phyloP scores from a whole-genome alignment of 2,888 invertebrate genomes.

The Clostera curtula region DNA sequence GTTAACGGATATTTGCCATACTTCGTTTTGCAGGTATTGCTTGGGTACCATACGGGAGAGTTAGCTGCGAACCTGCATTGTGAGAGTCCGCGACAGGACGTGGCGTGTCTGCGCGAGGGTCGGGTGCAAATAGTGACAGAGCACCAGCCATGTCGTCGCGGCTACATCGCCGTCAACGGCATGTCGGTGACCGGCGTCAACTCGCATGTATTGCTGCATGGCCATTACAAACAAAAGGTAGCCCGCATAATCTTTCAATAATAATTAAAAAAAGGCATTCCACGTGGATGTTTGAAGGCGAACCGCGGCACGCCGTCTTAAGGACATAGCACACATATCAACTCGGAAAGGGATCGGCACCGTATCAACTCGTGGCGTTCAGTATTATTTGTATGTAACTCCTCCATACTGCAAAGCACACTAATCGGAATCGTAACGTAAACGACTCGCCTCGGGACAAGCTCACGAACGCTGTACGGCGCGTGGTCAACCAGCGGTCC shows the following conservation, averaged over 20 bases:
- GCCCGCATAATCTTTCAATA: neutral
- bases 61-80: slow-evolving; percentile 85
- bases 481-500: too few relatives aligned
- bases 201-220: slow-evolving; percentile 44
- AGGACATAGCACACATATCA: too few relatives aligned
- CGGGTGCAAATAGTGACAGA: slow-evolving; percentile 74
- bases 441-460: too few relatives aligned
- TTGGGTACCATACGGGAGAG: slow-evolving; percentile 79
- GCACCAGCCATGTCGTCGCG: slow-evolving; percentile 70
- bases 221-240: slow-evolving; percentile 48
- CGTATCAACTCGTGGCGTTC: too few relatives aligned
- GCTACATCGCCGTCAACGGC: slow-evolving; percentile 45
- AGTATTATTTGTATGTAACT: too few relatives aligned
- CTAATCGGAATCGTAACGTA: too few relatives aligned
- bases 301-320: too few relatives aligned
- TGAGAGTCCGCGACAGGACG: slow-evolving; percentile 67
- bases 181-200: slow-evolving; percentile 47
- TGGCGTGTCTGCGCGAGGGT: slow-evolving; percentile 67
- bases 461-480: too few relatives aligned
- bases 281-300: too few relatives aligned
- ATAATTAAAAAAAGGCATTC: neutral
- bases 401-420: too few relatives aligned
- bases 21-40: slow-evolving; percentile 56
- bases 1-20: too few relatives aligned
- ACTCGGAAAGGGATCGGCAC: too few relatives aligned